Base-by-base conservation (phyloP, 2,797 vertebrate species). In the Rhynchotus rufescens region DNA sequence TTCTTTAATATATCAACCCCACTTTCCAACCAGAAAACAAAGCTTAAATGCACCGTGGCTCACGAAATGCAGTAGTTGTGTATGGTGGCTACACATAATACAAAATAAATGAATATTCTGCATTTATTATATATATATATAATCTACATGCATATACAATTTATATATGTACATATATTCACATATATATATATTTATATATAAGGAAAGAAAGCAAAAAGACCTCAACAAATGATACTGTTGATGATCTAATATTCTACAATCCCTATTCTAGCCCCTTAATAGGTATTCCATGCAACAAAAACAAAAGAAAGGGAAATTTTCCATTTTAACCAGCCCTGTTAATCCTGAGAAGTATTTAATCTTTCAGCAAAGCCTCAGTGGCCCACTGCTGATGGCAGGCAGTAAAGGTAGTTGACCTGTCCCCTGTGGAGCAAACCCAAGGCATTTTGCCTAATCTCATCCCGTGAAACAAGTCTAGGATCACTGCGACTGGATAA, bases 261-360 rank as follows among this genome's bases (percentile, higher is more conserved):
- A 89, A 90, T 86, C 54, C 66, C 36, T 42, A 89, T 86, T 80
- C 36, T 66, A 89, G 66, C 22, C 17, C n/a, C 45, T 49, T 85
- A 90, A 71, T 57, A 92, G 64, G 59, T 81, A 89, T 88, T 78
- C 76, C 25, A 86, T 19, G 60, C 84, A 87, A 66, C 15, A 92
- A 90, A 77, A 94, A 83, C n/a, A 87, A 91, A 76, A 91, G 71
- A 59, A 80, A 77, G 47, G 54, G 67, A 87, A 89, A 86, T 72
- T 90, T 93, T 92, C 76, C 51, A 15, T 80, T 95, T 94, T 78
- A 88, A 90, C 66, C 42, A 62, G 59, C 69, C 66, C 77, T 90
- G 73, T 87, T 94, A 95, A 95, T 94, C 89, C 74, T 38, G 71
- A 84, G 51, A 87, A 90, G 47, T 87, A 92, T 89, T 95, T 89